Evolutionary conservation across 2,888 invertebrate genomes (phyloP).

Genomic region (Temnothorax rugatulus): DNA sequence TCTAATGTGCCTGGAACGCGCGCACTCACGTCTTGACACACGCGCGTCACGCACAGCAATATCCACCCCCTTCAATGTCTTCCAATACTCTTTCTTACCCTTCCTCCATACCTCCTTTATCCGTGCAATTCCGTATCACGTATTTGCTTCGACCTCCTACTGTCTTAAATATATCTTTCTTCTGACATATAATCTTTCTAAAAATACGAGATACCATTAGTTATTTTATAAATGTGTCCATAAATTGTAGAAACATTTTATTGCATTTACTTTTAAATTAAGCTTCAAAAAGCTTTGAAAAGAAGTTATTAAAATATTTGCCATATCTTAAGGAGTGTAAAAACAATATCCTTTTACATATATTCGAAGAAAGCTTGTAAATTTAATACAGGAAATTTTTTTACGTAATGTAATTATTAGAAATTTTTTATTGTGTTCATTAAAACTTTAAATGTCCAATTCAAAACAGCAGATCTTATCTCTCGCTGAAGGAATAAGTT

Average conservation of each 20-base stretch:
- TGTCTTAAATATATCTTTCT: constrained; percentile 23
- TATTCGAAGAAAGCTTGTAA: background rate
- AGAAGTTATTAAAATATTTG: constrained; percentile 16
- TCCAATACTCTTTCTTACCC: constrained; percentile 45
- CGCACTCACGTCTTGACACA: constrained; percentile 50
- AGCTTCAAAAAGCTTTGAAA: background rate
- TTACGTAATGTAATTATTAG: background rate
- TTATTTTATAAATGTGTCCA: background rate
- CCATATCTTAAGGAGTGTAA: background rate
- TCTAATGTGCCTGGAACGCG: constrained; percentile 50
- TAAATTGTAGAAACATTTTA: background rate
- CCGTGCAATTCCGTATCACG: constrained; percentile 34
- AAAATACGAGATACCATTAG: background rate
- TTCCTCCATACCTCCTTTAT: constrained; percentile 12
- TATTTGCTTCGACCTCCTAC: constrained; percentile 10
- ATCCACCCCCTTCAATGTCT: constrained; percentile 48
- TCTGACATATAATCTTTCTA: constrained; percentile 1
- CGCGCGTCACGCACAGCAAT: constrained; percentile 50
- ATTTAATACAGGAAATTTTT: background rate
- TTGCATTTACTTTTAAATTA: background rate
- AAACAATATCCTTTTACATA: background rate
- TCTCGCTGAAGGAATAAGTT: background rate
- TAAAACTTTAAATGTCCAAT: background rate
- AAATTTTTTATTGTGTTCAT: background rate
- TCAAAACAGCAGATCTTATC: background rate